phyloP scores from a whole-genome alignment of 1,140 invertebrate species.

The Pemphigus obesinymphae region DNA sequence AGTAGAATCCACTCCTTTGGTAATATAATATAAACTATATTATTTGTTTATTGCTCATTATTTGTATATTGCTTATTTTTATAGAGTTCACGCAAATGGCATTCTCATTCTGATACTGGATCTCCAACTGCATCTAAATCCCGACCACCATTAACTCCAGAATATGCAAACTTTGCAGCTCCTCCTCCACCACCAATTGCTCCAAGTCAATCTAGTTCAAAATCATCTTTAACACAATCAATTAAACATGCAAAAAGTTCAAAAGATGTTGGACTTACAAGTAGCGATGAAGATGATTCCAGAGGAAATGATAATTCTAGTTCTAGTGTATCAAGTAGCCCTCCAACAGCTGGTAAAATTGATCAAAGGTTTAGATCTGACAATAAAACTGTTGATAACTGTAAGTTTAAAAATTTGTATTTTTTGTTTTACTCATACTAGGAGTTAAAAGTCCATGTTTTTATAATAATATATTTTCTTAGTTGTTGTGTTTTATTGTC shows the following conservation, averaged over 20 bases:
- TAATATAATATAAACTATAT: background rate
- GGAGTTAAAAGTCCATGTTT: no score
- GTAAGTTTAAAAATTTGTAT: no score
- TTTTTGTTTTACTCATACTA: no score
- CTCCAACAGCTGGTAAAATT: slow-evolving; percentile 43
- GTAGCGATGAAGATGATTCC: slow-evolving; percentile 44
- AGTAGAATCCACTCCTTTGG: slow-evolving; percentile 52
- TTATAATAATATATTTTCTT: no score
- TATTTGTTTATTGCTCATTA: background rate
- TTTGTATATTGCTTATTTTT: background rate
- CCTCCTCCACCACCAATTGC: slow-evolving; percentile 45
- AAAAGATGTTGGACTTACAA: slow-evolving; percentile 45
- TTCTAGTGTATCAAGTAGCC: slow-evolving; percentile 45
- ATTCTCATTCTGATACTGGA: slow-evolving; percentile 38
- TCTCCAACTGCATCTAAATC: slow-evolving; percentile 35
- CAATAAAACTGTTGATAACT: slow-evolving; percentile 30
- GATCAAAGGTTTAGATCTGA: slow-evolving; percentile 6
- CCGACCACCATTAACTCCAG: slow-evolving; percentile 43
- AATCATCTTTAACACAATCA: slow-evolving; percentile 39
- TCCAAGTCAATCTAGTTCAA: slow-evolving; percentile 31
- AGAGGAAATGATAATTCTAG: slow-evolving; percentile 43
- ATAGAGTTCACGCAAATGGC: slow-evolving; percentile 38
- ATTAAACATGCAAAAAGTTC: background rate
- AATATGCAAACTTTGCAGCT: slow-evolving; percentile 47
- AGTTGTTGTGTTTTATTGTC: no score